Evolutionary conservation across 2,113 vertebrate genomes (phyloP).

Genomic region (Athene noctua): DNA sequence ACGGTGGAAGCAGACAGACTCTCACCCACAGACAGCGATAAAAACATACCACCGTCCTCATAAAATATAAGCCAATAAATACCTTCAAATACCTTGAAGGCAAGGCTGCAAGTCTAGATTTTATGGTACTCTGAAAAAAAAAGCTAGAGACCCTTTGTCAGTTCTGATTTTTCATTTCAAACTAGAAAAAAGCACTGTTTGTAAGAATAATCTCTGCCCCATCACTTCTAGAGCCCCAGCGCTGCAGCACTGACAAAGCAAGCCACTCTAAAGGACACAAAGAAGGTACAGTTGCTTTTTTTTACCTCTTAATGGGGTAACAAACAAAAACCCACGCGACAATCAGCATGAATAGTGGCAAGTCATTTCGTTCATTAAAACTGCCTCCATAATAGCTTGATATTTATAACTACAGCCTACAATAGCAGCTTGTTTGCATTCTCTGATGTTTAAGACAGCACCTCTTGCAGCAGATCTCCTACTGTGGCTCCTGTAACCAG

Average conservation of each 20-base stretch:
- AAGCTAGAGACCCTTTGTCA: neutral
- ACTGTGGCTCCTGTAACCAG: neutral
- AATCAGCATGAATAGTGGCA: constrained; percentile 30
- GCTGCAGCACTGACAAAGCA: neutral
- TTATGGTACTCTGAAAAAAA: neutral
- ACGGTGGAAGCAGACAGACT: neutral
- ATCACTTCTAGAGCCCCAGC: neutral
- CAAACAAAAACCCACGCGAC: constrained; percentile 43
- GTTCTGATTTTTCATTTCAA: neutral
- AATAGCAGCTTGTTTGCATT: constrained; percentile 36
- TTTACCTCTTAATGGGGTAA: constrained; percentile 25
- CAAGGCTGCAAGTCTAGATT: neutral
- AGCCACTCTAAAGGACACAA: neutral
- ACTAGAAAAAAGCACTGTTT: neutral
- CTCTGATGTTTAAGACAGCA: constrained; percentile 11
- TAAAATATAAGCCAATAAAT: neutral
- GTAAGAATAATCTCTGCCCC: neutral
- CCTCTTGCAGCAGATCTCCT: neutral
- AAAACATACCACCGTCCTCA: neutral
- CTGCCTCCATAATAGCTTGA: constrained; percentile 14
- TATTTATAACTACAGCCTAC: constrained; percentile 53
- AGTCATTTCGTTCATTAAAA: constrained; percentile 40
- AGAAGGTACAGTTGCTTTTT: neutral
- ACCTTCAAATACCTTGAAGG: neutral
- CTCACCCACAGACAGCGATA: neutral